A percentile compares a stretch with the other conserved stretches of the same genome.
phyloP scores from a whole-genome alignment of 2,113 vertebrate genomes.

The Proterorhinus semilunaris region DNA sequence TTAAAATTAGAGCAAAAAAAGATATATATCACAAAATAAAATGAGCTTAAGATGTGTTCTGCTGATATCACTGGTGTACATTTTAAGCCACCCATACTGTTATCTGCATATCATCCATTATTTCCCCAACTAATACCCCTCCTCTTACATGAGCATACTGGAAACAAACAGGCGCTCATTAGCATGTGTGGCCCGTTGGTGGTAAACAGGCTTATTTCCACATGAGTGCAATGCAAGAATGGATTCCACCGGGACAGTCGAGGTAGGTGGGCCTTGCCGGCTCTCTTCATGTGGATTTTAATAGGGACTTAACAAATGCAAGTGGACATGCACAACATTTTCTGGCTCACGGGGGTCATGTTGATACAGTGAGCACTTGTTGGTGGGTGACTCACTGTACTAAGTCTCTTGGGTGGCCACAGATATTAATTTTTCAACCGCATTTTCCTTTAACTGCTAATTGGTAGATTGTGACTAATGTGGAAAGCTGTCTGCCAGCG shows the following conservation, averaged over 20 bases:
- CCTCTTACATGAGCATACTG: constrained; percentile 64
- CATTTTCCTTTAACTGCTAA: constrained; percentile 53
- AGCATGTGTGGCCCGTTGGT: constrained; percentile 75
- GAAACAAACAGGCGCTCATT: constrained; percentile 78
- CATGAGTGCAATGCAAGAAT: constrained; percentile 72
- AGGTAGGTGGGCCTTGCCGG: constrained; percentile 76
- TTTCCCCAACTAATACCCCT: constrained; percentile 66
- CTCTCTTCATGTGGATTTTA: constrained; percentile 66
- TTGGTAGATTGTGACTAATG: constrained; percentile 67
- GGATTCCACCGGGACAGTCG: constrained; percentile 66
- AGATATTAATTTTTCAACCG: constrained; percentile 68
- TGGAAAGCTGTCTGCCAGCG: constrained; percentile 64
- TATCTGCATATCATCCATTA: constrained; percentile 69
- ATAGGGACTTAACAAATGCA: constrained; percentile 75
- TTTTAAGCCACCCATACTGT: constrained; percentile 59
- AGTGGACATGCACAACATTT: constrained; percentile 77
- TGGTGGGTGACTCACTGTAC: constrained; percentile 67
- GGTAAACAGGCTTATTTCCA: constrained; percentile 76
- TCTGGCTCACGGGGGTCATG: constrained; percentile 65
- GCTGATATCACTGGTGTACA: constrained; percentile 41
- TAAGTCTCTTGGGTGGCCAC: constrained; percentile 74
- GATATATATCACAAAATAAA: neutral
- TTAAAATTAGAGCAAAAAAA: constrained; percentile 21
- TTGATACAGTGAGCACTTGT: constrained; percentile 71
- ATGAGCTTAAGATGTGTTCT: constrained; percentile 40